Base-by-base conservation (phyloP, 1,140 invertebrate genomes). In the Gonatopus flavifemur region DNA sequence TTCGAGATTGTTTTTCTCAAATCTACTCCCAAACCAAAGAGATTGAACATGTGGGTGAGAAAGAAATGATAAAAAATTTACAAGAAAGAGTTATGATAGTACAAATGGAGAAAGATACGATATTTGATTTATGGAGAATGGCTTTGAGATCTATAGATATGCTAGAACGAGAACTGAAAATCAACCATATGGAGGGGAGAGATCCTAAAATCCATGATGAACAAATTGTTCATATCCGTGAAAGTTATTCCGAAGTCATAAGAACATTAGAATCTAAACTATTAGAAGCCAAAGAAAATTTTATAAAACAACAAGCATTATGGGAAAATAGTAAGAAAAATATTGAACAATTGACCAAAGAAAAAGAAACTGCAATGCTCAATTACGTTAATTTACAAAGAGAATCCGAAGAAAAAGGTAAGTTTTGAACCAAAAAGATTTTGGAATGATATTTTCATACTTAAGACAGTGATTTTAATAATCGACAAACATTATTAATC, bases 81-180 rank as follows among this genome's bases (percentile, higher is more conserved):
- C 68, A 77, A 37, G 73, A 77, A 43, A 64, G 66, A 9, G 57
- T 77, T 1, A 18, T 40, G 0, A 42, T 69, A 0, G 42, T 77
- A 28, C 69, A 75, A 52, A 66, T 67, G 75, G 83, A 84, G 68
- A 81, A 83, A 54, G 81, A 83, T 32, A 83, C 82, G 0, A 66
- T 81, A 8, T 72, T 78, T 35, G 78, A 82, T n/a, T 48, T 85
- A 21, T 84, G 82, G 82, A 80, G 83, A 63, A 81, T 80, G 25
- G 77, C 82, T 3, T 74, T 84, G 45, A 83, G 81, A 67, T 79
- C 81, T 0, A 77, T 83, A 25, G 79, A 82, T 33, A 72, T 73
- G 21, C 66, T 84, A 3, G 83, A 84, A 45, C 76, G 77, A 15
- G 81, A 83, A 62, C 52, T 84, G 1, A 81, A 76, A 72, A 70